phyloP scores from a whole-genome alignment of 2,113 vertebrate species.

The Rhinolophus sinicus region DNA sequence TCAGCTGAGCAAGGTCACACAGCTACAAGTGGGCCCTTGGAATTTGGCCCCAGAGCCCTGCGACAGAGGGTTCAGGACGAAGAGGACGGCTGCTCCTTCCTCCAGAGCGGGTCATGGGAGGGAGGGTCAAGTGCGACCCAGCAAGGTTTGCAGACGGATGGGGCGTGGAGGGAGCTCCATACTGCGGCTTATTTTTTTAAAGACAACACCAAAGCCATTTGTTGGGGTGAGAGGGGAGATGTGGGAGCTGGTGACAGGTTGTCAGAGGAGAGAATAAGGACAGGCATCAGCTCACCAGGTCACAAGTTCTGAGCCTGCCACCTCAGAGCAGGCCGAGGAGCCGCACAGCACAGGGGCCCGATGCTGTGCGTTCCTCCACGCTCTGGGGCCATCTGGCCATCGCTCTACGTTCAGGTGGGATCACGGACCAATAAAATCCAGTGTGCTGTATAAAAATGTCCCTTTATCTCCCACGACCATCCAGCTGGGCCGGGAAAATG shows the following conservation, averaged over 20 bases:
- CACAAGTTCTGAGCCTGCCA: too few relatives aligned
- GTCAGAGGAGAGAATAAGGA: too few relatives aligned
- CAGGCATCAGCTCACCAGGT: background rate
- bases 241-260: accelerated
- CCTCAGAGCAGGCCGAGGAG: accelerated
- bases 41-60: background rate
- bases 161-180: accelerated
- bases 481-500: too few relatives aligned
- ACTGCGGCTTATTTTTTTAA: accelerated
- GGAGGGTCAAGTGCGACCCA: accelerated
- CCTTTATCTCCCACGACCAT: accelerated
- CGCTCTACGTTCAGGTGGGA: accelerated
- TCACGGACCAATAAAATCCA: accelerated
- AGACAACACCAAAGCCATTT: background rate
- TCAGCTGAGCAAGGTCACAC: background rate
- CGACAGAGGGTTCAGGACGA: background rate
- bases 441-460: accelerated
- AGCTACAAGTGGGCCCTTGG: too few relatives aligned
- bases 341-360: accelerated
- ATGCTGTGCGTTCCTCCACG: background rate
- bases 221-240: background rate
- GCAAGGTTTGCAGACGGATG: background rate
- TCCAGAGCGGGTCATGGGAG: too few relatives aligned
- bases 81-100: background rate
- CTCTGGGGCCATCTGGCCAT: accelerated